These are phyloP conservation scores for Lepilemur ruficaudatus DNA, from an alignment of 2,797 vertebrate species.

Conservation along the genomic window DNA sequence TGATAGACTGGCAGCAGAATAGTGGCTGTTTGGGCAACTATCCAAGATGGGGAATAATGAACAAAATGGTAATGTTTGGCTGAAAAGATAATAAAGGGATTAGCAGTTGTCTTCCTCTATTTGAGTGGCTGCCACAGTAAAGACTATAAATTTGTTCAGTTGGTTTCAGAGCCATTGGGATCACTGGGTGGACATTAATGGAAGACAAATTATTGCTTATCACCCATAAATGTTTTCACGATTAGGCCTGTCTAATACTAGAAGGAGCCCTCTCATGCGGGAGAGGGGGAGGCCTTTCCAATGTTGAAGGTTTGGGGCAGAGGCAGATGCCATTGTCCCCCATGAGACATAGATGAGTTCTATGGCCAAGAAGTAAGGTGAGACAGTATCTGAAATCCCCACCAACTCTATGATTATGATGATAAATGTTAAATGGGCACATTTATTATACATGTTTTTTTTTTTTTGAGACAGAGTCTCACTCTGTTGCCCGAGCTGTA, in stretches of 20 bases:
- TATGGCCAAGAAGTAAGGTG: not conserved
- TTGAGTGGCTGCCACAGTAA: not conserved
- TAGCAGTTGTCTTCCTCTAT: not conserved
- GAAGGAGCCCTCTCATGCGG: not conserved
- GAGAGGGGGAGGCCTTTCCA: not conserved
- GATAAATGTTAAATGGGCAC: not conserved
- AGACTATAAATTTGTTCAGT: not conserved
- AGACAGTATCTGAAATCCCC: not conserved
- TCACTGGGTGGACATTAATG: not conserved
- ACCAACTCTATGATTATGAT: not conserved
- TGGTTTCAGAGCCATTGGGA: not conserved
- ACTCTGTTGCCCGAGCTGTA: too few species aligned
- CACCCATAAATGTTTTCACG: not conserved
- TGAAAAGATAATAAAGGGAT: not conserved
- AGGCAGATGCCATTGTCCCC: rapidly evolving
- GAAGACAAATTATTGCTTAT: not conserved
- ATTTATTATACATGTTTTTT: not conserved
- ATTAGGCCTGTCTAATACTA: not conserved
- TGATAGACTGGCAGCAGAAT: not conserved
- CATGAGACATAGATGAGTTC: not conserved
- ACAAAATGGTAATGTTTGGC: not conserved
- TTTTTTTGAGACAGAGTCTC: too few species aligned
- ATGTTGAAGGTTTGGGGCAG: not conserved
- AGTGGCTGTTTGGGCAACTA: not conserved
- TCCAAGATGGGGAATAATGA: not conserved